Base-by-base conservation (phyloP, 2,113 vertebrate genomes). In the Zapornia atra region DNA sequence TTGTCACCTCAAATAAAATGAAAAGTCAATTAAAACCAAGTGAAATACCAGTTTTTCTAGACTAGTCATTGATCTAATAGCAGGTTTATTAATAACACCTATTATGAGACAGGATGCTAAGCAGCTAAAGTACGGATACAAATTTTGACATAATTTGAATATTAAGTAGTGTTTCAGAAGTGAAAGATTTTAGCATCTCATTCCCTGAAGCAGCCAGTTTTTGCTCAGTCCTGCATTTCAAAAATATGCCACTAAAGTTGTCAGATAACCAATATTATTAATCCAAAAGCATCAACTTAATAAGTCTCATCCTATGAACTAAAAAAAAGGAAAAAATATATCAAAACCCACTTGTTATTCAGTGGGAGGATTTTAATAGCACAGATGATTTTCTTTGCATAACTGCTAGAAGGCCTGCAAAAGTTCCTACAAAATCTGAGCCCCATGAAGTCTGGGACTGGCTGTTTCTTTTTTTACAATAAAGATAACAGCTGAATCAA, bases 221-320 rank as follows among this genome's bases (percentile, higher is more conserved):
- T 94, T 84, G 22, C 88, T 96, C 75, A 64, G 44, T 73, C 76
- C 92, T 95, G 53, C 69, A 54, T 75, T 86, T 86, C 72, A 71
- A 82, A 96, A 96, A 88, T 42, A 81, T 6, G 12, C 72, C 88
- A 86, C 86, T 90, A 22, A 34, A 31, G 40, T 38, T 95, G 90
- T 82, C 86, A 92, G 68, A 34, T 68, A 94, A 83, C 86, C 82
- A 96, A 57, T 53, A 87, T 91, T 87, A 89, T 92, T 90, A 96
- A 96, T 81, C 92, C 94, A 86, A 96, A 96, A 93, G 77, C 80
- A 92, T 84, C 94, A 86, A 76, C 80, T 88, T 78, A 53, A 10
- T 76, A 95, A 92, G 22, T 84, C 86, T 92, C 69, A 95, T 93
- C 80, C 69, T 91, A 71, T 68, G 79, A 92, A 93, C 40, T 18